These are phyloP conservation scores for Laticauda laticaudata DNA, from an alignment of 2,113 vertebrate genomes.

Conservation along the genomic window DNA sequence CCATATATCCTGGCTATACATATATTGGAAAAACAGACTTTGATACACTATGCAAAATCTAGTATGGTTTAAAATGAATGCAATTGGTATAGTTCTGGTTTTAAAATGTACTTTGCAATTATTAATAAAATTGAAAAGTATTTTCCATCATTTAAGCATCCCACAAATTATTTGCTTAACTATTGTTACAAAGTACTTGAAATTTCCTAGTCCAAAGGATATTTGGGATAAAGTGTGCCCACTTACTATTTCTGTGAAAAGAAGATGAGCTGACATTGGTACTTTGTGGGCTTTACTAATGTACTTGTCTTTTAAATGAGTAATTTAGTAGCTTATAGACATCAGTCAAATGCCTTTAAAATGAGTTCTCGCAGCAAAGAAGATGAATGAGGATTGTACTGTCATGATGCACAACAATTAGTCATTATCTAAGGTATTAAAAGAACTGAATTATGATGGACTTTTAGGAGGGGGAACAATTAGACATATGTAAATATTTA, in stretches of 20 bases:
- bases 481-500: not conserved
- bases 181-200: conserved; percentile 20
- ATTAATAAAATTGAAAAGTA: conserved; percentile 40
- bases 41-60: not conserved
- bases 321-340: conserved; percentile 33
- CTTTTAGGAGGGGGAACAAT: conserved; percentile 3
- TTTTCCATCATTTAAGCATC: conserved; percentile 30
- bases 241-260: conserved; percentile 11
- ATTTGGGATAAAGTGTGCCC: conserved; percentile 47
- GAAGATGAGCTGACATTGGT: conserved; percentile 4
- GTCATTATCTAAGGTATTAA: conserved; percentile 6
- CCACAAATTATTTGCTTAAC: conserved; percentile 31
- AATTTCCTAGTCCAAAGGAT: conserved; percentile 35
- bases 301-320: conserved; percentile 37
- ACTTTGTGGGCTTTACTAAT: conserved; percentile 39
- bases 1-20: not conserved
- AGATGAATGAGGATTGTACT: not conserved
- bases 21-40: not conserved
- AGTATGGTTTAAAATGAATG: not conserved
- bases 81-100: not conserved
- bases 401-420: not conserved
- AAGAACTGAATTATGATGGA: rapidly evolving
- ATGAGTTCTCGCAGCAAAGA: conserved; percentile 37
- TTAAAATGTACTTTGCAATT: conserved; percentile 33
- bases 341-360: conserved; percentile 31